phyloP scores from a whole-genome alignment of 2,888 invertebrate genomes.

The Noctua janthe region DNA sequence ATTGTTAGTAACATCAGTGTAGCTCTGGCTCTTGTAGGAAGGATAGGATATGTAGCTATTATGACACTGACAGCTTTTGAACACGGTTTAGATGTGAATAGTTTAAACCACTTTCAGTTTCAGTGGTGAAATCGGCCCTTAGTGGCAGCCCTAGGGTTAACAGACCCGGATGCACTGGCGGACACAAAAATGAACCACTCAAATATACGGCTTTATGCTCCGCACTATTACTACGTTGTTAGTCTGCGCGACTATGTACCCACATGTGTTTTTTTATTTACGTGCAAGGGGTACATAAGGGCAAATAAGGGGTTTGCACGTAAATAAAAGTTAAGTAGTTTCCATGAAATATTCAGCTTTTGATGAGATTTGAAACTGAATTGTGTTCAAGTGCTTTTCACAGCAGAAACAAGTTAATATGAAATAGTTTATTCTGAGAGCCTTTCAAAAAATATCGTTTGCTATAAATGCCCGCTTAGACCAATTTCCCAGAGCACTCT shows the following conservation, averaged over 20 bases:
- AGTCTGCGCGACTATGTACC: constrained; percentile 25
- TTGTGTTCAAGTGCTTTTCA: constrained; percentile 6
- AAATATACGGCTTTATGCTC: constrained; percentile 55
- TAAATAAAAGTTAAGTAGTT: neutral
- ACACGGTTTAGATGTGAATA: neutral
- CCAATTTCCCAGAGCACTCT: constrained; percentile 25
- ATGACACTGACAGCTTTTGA: neutral
- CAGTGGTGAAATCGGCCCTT: neutral
- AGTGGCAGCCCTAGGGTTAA: constrained; percentile 59
- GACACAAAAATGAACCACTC: constrained; percentile 65
- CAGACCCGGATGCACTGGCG: constrained; percentile 63
- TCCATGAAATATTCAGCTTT: constrained; percentile 17
- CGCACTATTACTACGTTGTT: constrained; percentile 49
- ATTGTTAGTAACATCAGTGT: too few species aligned
- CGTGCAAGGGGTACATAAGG: neutral
- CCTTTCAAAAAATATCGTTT: constrained; percentile 6
- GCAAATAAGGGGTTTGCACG: neutral
- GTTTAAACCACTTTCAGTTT: neutral
- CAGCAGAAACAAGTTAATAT: neutral
- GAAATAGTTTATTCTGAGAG: neutral
- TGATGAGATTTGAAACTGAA: constrained; percentile 21
- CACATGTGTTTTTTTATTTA: constrained; percentile 31
- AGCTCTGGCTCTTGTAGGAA: too few species aligned
- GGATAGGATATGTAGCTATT: too few species aligned
- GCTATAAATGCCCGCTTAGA: constrained; percentile 12